Conservation (phyloP, 2,113 vertebrate genomes). For the Lasiurus cinereus region DNA sequence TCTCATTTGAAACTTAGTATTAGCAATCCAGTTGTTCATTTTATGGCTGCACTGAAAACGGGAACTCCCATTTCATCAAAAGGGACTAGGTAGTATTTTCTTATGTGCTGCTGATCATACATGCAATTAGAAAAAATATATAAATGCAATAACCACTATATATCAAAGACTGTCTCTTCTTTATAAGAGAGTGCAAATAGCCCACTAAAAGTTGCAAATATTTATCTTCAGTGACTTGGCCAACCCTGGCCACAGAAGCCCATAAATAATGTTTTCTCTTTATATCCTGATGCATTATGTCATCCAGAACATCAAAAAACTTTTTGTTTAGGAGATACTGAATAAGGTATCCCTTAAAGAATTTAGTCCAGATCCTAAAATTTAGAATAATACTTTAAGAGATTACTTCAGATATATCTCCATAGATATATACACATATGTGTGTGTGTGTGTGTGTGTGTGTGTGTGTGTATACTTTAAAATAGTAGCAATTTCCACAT, state of each 20-base stretch:
- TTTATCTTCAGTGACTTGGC: constrained; percentile 49
- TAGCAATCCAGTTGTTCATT: background rate
- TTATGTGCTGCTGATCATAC: background rate
- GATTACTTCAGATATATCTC: background rate
- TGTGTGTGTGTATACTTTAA: background rate
- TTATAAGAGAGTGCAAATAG: constrained; percentile 21
- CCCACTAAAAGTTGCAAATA: background rate
- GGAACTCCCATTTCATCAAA: background rate
- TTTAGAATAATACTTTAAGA: background rate
- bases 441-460: too few relatives aligned
- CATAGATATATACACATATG: too few relatives aligned
- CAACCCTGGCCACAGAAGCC: background rate
- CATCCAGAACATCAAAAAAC: constrained; percentile 3
- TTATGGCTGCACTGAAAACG: background rate
- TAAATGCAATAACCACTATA: background rate
- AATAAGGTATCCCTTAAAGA: constrained; percentile 7
- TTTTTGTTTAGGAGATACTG: background rate
- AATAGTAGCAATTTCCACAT: background rate
- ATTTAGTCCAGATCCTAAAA: constrained; percentile 22
- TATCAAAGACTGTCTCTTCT: constrained; percentile 23
- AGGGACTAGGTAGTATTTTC: background rate
- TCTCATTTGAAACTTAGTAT: background rate
- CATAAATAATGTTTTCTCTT: background rate
- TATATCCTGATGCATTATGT: background rate
- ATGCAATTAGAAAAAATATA: background rate